Evolutionary conservation across 2,888 invertebrate genomes (phyloP).

Genomic region (Stramonita haemastoma): DNA sequence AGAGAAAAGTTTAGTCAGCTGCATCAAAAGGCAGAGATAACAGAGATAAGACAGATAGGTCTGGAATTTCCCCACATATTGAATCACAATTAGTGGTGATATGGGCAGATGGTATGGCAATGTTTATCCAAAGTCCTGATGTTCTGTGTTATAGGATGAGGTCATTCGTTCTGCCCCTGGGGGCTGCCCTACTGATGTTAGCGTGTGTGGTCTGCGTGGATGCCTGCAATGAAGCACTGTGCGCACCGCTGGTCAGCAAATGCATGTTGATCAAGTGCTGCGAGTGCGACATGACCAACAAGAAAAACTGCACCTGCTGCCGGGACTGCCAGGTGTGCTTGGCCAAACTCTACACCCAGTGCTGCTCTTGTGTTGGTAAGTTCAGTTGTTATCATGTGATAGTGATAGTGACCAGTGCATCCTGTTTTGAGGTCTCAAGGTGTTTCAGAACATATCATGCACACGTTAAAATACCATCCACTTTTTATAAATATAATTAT

Average conservation of each 20-base stretch:
- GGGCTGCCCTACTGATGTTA: slow-evolving; percentile 2
- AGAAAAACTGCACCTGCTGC: slow-evolving; percentile 93
- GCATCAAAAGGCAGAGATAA: too few relatives aligned
- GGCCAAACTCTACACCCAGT: slow-evolving; percentile 92
- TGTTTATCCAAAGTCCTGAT: too few relatives aligned
- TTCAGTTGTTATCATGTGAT: slow-evolving; percentile 52
- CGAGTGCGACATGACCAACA: slow-evolving; percentile 88
- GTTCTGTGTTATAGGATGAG: slow-evolving; percentile 17
- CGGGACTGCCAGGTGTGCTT: slow-evolving; percentile 94
- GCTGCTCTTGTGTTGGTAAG: slow-evolving; percentile 98
- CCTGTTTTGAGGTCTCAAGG: too few relatives aligned
- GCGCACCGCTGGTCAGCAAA: slow-evolving; percentile 96
- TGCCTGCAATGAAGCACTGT: slow-evolving; percentile 93
- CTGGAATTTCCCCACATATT: too few relatives aligned
- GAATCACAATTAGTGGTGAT: too few relatives aligned
- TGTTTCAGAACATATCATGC: too few relatives aligned
- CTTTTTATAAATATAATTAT: too few relatives aligned
- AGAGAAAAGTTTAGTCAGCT: too few relatives aligned
- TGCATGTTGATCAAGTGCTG: slow-evolving; percentile 97
- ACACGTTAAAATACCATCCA: too few relatives aligned
- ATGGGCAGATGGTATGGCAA: too few relatives aligned
- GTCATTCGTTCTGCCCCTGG: not conserved
- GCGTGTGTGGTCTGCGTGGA: slow-evolving; percentile 32
- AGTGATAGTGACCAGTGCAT: too few relatives aligned
- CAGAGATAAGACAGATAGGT: too few relatives aligned